These are phyloP conservation scores for Listrodromus nycthemerus DNA, from an alignment of 2,888 invertebrate species.

Conservation along the genomic window DNA sequence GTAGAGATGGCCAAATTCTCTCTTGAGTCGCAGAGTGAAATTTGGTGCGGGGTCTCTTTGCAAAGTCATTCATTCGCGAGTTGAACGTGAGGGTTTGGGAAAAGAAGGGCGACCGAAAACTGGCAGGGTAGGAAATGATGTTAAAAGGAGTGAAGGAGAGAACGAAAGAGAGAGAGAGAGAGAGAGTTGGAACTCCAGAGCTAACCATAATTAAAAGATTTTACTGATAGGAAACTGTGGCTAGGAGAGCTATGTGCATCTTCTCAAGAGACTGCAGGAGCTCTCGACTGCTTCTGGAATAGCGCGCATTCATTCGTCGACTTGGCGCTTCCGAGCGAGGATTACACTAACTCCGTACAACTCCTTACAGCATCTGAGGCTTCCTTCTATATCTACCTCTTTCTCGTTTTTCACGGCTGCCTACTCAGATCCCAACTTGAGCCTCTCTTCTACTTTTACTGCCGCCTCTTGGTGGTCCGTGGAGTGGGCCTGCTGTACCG, in stretches of 20 bases:
- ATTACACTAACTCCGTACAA: conserved; percentile 75
- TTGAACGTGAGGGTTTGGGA: conserved; percentile 23
- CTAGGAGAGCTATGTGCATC: conserved; percentile 4
- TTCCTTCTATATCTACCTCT: conserved; percentile 11
- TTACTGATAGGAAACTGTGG: conserved; percentile 25
- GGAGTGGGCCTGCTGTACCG: conserved; percentile 3
- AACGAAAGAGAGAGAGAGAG: conserved; percentile 48
- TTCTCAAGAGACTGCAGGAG: conserved; percentile 19
- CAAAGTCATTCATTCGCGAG: conserved; percentile 46
- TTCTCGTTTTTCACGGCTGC: conserved; percentile 24
- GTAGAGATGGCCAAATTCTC: conserved; percentile 49
- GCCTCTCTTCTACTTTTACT: conserved; percentile 2
- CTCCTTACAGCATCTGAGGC: conserved; percentile 55
- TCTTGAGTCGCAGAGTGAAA: conserved; percentile 54
- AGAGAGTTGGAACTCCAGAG: conserved; percentile 23
- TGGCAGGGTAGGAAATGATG: not conserved
- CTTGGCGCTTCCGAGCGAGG: conserved; percentile 65
- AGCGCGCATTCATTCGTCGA: conserved; percentile 70
- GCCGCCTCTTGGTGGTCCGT: conserved; percentile 1
- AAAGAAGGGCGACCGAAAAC: conserved; percentile 33
- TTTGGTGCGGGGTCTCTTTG: conserved; percentile 35
- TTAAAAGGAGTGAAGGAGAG: conserved; percentile 49
- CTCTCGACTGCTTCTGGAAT: conserved; percentile 38
- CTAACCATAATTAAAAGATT: conserved; percentile 64
- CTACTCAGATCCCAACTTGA: conserved; percentile 20